Percentiles rank a stretch among this genome's conserved stretches.
Evolutionary conservation across 2,888 invertebrate genomes (phyloP).

Genomic region (Frankliniella fusca): DNA sequence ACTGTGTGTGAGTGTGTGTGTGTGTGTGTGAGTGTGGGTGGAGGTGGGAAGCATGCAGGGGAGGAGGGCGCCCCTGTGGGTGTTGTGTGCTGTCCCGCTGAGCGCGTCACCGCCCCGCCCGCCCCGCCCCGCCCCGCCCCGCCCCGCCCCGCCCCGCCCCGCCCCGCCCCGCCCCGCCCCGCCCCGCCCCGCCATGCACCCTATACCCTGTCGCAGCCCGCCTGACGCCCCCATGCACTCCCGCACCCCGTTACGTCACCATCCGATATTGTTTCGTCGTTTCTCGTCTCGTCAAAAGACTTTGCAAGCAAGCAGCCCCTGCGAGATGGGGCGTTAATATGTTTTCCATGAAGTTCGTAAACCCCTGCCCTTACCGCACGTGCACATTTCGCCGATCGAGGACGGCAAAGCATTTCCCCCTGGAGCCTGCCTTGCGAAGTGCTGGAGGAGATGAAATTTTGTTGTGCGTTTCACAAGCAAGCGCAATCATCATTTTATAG

Average conservation of each 20-base stretch:
- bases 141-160: background rate
- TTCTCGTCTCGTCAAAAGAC: conserved; percentile 2
- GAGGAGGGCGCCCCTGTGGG: background rate
- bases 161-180: background rate
- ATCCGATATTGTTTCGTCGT: conserved; percentile 20
- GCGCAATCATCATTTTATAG: background rate
- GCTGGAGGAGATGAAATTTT: background rate
- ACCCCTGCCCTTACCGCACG: too few species aligned
- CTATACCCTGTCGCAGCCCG: background rate
- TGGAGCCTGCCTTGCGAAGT: too few species aligned
- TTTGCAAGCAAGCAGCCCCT: background rate
- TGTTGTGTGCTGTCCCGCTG: too few species aligned
- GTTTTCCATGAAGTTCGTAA: conserved; percentile 7
- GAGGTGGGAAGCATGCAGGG: too few species aligned
- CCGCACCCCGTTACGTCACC: background rate
- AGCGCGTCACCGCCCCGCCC: background rate
- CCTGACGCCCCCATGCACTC: background rate
- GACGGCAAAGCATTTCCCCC: too few species aligned
- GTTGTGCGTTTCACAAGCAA: background rate
- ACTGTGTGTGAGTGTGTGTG: too few species aligned
- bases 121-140: background rate
- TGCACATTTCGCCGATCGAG: too few species aligned
- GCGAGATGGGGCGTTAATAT: background rate
- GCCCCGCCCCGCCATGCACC: background rate
- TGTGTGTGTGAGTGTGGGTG: too few species aligned